These are phyloP conservation scores for Galerucella pusilla DNA, from an alignment of 2,888 invertebrate genomes.

Conservation along the genomic window DNA sequence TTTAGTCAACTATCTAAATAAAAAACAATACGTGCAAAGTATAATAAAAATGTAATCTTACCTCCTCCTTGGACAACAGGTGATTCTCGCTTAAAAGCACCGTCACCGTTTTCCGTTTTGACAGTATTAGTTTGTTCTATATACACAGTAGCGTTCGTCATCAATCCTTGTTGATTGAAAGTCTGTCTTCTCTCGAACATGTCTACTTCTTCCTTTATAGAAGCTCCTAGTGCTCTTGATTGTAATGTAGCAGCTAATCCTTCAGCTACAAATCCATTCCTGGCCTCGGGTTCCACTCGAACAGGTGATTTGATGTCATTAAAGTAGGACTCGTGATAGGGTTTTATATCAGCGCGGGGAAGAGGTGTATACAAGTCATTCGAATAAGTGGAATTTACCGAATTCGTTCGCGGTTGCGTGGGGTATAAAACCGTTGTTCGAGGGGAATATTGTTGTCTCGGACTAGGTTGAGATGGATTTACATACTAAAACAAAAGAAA, in stretches of 20 bases:
- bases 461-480: slow-evolving; percentile 56
- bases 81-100: slow-evolving; percentile 66
- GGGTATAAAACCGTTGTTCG: slow-evolving; percentile 58
- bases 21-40: slow-evolving; percentile 8
- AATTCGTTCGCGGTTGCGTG: slow-evolving; percentile 48
- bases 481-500: slow-evolving; percentile 46
- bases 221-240: slow-evolving; percentile 74
- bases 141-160: slow-evolving; percentile 50
- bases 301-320: slow-evolving; percentile 70
- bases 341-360: slow-evolving; percentile 78
- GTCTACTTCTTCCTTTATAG: slow-evolving; percentile 63
- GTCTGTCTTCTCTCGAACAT: slow-evolving; percentile 53
- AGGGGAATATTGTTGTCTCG: slow-evolving; percentile 60
- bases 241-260: slow-evolving; percentile 87
- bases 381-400: slow-evolving; percentile 51
- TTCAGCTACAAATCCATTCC: slow-evolving; percentile 66
- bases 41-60: neutral
- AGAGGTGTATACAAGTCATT: slow-evolving; percentile 69
- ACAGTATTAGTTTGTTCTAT: slow-evolving; percentile 52
- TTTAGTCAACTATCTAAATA: slow-evolving; percentile 2
- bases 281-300: slow-evolving; percentile 48
- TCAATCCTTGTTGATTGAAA: slow-evolving; percentile 17
- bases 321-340: slow-evolving; percentile 78
- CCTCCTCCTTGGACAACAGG: slow-evolving; percentile 65
- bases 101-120: slow-evolving; percentile 56